Evolutionary conservation across 2,797 vertebrate genomes (phyloP), one percentile per base, ranked within the genome.

Genomic region (Macropus fuliginosus): DNA sequence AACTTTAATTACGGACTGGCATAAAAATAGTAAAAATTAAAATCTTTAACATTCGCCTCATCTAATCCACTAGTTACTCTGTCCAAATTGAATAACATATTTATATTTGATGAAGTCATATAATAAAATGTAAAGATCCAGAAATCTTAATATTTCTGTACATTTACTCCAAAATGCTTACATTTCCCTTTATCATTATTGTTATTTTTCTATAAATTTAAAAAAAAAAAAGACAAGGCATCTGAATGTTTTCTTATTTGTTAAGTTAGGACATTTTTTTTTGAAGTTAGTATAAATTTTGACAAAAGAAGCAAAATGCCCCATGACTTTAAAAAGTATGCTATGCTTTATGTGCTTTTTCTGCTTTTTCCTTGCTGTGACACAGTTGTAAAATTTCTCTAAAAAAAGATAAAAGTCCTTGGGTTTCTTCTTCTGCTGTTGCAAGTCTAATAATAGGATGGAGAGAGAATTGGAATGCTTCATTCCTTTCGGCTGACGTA

Each of bases 371-470:
- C 56, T 96, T 97, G 94, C 97, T 97, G 62, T 96, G 96, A 97
- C 95, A 92, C 27, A 91, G 89, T 0, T 96, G 55, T 97, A 98
- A 97, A 62, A 98, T 98, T 95, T 97, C 96, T 95, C 94, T 95
- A 96, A 93, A 62, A 97, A 97, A 93, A 95, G 1, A 9, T 12
- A 91, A 97, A 96, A 97, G 96, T 95, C 97, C 97, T 98, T 98
- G 97, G 97, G 96, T 98, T 97, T 97, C 94, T 97, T 98, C 95
- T 98, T 97, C 97, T 98, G 98, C 95, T 94, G 94, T 97, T 97
- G 97, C 91, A 97, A 98, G 91, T 97, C 97, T 98, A 97, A 98
- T 98, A 98, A 98, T 98, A 98, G 97, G 95, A 97, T 96, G 91
- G 94, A 91, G 55, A 98, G 94, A 98, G 91, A 97, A 97, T 94